A percentile compares a stretch with the other conserved stretches of the same genome.
Conservation (phyloP, 2,113 vertebrate genomes). For the Salvelinus fontinalis region DNA sequence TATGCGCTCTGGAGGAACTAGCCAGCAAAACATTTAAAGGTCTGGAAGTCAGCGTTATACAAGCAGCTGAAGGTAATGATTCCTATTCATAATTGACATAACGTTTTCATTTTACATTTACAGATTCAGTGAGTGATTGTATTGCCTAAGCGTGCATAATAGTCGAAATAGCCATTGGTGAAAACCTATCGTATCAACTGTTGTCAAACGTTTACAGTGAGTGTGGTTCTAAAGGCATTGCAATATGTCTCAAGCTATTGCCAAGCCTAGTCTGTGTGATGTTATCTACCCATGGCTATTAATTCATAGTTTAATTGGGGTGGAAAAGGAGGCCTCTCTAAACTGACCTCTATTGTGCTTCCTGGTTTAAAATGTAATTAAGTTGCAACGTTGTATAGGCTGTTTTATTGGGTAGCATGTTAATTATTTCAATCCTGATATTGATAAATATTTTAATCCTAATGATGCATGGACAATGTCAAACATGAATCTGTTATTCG, state of each 20-base stretch:
- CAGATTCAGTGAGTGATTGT: neutral
- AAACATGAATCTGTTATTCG: neutral
- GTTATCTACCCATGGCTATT: too few relatives aligned
- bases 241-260: too few relatives aligned
- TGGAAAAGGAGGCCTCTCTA: too few relatives aligned
- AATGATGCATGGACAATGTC: neutral
- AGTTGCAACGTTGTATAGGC: neutral
- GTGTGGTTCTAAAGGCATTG: too few relatives aligned
- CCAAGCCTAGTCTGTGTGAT: too few relatives aligned
- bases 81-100: neutral
- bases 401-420: neutral
- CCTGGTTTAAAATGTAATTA: neutral
- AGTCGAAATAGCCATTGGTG: too few relatives aligned
- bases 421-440: neutral
- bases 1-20: constrained; percentile 90
- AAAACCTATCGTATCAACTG: too few relatives aligned
- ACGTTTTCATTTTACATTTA: neutral
- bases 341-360: too few relatives aligned
- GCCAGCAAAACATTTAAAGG: constrained; percentile 88
- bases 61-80: constrained; percentile 83
- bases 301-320: too few relatives aligned
- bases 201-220: too few relatives aligned
- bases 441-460: neutral
- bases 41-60: constrained; percentile 82
- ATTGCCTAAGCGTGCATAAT: too few relatives aligned